Conservation (phyloP, 2,113 vertebrate species). For the Tragulus kanchil region DNA sequence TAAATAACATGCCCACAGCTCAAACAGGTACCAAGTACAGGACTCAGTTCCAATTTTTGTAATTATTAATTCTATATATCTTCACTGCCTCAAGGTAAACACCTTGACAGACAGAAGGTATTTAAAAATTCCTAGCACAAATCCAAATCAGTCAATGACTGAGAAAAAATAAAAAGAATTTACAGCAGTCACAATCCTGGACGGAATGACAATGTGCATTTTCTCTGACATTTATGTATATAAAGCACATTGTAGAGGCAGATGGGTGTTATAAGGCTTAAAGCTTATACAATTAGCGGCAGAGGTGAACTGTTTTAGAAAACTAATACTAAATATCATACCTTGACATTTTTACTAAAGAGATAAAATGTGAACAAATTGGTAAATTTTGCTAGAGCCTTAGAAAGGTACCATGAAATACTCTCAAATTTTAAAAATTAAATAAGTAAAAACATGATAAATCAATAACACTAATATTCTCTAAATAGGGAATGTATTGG, state of each 20-base stretch:
- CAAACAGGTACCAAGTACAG: background rate
- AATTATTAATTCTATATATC: background rate
- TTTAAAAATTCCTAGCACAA: conserved; percentile 26
- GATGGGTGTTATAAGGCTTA: background rate
- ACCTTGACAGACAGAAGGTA: background rate
- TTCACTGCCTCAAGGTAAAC: background rate
- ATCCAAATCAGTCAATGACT: background rate
- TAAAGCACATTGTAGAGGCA: background rate
- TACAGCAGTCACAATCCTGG: background rate
- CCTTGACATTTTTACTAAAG: background rate
- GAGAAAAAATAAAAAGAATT: conserved; percentile 8
- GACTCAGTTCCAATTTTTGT: no score
- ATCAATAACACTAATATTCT: conserved; percentile 23
- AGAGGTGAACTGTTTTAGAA: background rate
- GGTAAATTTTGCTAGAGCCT: background rate
- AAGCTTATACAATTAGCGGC: background rate
- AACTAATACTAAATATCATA: background rate
- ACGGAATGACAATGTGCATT: background rate
- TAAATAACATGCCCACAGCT: background rate
- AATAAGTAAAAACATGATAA: background rate
- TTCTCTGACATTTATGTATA: background rate
- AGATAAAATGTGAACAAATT: background rate
- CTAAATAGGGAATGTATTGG: background rate
- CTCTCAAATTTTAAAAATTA: background rate
- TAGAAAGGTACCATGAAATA: background rate